Evolutionary conservation across 1,140 invertebrate genomes (phyloP).

Genomic region (Drosophila parabipectinata): DNA sequence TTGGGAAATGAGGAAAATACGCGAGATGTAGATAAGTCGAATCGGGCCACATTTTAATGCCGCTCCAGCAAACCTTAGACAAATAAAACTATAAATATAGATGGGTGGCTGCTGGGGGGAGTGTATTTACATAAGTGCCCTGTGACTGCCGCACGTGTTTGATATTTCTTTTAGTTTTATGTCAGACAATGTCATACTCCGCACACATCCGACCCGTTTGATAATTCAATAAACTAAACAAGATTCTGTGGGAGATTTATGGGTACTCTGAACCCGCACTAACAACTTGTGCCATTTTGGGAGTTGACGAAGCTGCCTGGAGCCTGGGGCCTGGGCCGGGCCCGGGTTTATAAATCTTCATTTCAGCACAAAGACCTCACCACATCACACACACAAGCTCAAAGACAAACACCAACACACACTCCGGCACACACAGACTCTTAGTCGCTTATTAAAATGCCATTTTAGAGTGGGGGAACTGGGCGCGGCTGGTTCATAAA

Average conservation of each 20-base stretch:
- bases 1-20: constrained; percentile 40
- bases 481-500: constrained; percentile 64
- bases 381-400: neutral
- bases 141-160: constrained; percentile 67
- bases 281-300: constrained; percentile 19
- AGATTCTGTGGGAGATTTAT: constrained; percentile 76
- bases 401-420: constrained; percentile 12
- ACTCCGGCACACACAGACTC: neutral
- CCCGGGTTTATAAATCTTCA: constrained; percentile 72
- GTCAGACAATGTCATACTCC: constrained; percentile 54
- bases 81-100: constrained; percentile 80
- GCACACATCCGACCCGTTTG: constrained; percentile 36
- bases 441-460: constrained; percentile 72
- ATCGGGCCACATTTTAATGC: constrained; percentile 51
- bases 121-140: constrained; percentile 71
- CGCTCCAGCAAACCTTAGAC: constrained; percentile 48
- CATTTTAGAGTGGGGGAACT: constrained; percentile 35
- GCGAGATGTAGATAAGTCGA: constrained; percentile 68
- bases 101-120: constrained; percentile 3
- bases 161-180: constrained; percentile 77
- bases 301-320: constrained; percentile 29
- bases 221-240: constrained; percentile 81
- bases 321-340: constrained; percentile 16
- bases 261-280: constrained; percentile 66
- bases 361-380: constrained; percentile 40